Base-by-base conservation (phyloP, 1,140 invertebrate species). In the Cherax quadricarinatus region DNA sequence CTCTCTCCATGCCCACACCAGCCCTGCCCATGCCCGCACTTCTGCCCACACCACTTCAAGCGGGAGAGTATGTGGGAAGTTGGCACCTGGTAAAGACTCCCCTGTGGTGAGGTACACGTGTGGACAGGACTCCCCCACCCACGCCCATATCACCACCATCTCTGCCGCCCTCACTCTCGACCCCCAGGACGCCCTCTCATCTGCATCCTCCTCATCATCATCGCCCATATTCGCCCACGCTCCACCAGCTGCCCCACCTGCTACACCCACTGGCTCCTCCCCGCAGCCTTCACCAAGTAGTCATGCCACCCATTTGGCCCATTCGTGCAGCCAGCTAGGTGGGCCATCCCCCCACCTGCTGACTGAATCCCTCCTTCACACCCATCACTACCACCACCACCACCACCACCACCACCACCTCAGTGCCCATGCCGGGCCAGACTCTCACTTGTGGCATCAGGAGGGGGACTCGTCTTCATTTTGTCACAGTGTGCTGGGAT, bases 1-100 rank as follows among this genome's bases (percentile, higher is more conserved):
- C 86, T 60, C 86, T 53, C 86, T 88, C 51, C 86, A 88, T 30
- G 78, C 86, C 86, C 53, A 73, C 14, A 16, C 86, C 86, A 78
- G 24, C 62, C 84, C 83, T 70, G 24, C 86, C 14, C 82, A 24
- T 7, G 57, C 83, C 24, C 24, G 41, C 4, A 5, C 60, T 12
- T 48, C 83, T 30, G 60, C 83, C 3, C 10, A n/a, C 10, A 51
- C 24, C 81, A 51, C 9, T 9, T 60, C 57, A 16, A 10, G 57
- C 16, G 57, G 9, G 16, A 60, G 57, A 60, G 1, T 18, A 66
- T 21, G 62, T 18, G 62, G 62, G 70, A 10, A 6, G 66, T 70
- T 70, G 16, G 5, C 21, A 18, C 66, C 66, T 18, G 66, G n/a
- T 75, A n/a, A 53, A 53, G 51, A 3, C 14, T 57, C 79, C 41